These are phyloP conservation scores for Falco columbarius DNA, from an alignment of 2,797 vertebrate species.

Conservation along the genomic window DNA sequence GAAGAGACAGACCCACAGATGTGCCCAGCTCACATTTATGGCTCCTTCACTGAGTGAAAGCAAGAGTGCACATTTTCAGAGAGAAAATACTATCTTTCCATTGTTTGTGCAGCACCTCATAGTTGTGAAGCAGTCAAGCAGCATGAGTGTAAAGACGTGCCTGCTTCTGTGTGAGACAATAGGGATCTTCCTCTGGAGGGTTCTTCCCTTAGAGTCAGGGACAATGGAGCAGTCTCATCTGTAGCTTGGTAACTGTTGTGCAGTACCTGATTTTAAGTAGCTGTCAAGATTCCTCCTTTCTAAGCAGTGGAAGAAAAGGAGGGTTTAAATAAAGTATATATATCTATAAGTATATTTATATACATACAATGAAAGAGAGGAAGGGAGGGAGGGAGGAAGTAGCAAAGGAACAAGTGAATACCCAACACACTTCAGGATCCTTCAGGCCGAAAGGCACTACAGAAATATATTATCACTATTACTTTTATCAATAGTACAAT, in stretches of 20 bases:
- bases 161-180: neutral
- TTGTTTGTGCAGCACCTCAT: neutral
- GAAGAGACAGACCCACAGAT: neutral
- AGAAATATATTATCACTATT: conserved; percentile 55
- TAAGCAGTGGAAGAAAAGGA: neutral
- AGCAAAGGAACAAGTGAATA: neutral
- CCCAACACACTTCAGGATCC: neutral
- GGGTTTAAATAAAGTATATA: neutral
- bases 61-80: neutral
- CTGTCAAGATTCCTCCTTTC: neutral
- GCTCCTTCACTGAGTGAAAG: neutral
- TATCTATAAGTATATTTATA: neutral
- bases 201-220: neutral
- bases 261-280: neutral
- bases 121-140: neutral
- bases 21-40: neutral
- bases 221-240: neutral
- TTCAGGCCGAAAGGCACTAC: conserved; percentile 3
- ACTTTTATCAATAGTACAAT: conserved; percentile 30
- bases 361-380: neutral
- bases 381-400: neutral
- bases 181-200: neutral
- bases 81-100: neutral
- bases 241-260: neutral
- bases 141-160: neutral